Conservation (phyloP, 2,113 vertebrate species). For the Pungitius pungitius region DNA sequence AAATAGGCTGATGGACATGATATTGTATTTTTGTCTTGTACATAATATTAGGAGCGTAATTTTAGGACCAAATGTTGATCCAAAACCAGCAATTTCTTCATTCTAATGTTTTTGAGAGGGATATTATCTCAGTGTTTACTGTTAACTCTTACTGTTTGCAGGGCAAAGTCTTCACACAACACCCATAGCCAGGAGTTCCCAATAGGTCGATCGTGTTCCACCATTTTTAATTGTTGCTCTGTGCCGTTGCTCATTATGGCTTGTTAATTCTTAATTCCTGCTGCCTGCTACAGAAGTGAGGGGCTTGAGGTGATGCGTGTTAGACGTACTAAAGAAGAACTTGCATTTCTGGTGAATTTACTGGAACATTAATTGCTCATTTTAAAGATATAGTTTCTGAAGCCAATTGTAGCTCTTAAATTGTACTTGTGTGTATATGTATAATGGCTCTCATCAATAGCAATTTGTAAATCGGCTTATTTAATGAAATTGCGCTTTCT, state of each 20-base stretch:
- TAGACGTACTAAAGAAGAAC: constrained; percentile 30
- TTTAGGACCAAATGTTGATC: background rate
- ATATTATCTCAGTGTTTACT: background rate
- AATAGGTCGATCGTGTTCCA: too few relatives aligned
- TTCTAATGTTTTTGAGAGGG: background rate
- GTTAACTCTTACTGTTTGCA: too few relatives aligned
- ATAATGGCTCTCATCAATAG: too few relatives aligned
- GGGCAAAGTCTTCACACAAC: too few relatives aligned
- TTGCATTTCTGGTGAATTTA: constrained; percentile 24
- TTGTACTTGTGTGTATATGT: too few relatives aligned
- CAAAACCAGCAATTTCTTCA: background rate
- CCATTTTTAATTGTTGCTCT: background rate
- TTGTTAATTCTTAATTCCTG: constrained; percentile 38
- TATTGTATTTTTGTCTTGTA: background rate
- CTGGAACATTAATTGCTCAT: constrained; percentile 11
- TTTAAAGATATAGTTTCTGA: too few relatives aligned
- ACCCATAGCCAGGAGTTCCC: too few relatives aligned
- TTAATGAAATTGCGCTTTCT: too few relatives aligned
- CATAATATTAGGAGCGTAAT: background rate
- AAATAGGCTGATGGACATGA: background rate
- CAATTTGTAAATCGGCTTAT: too few relatives aligned
- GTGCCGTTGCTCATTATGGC: constrained; percentile 40
- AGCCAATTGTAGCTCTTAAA: too few relatives aligned
- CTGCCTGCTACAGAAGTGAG: constrained; percentile 37
- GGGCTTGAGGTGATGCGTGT: too few relatives aligned